Base-by-base conservation (phyloP, 2,888 invertebrate species). In the Opisthograptis luteolata region DNA sequence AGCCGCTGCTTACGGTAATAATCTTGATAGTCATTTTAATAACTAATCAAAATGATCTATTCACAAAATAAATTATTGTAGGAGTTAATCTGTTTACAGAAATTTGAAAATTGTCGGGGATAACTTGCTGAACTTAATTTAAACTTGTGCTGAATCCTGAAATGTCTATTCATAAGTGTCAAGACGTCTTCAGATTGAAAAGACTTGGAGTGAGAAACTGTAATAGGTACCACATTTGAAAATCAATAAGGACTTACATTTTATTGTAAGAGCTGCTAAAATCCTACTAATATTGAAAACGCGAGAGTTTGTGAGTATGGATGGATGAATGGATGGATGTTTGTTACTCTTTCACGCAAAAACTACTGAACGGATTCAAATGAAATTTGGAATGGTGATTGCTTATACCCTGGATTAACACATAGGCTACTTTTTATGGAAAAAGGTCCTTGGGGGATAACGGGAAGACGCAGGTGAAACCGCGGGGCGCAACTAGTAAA, bases 101-200 rank as follows among this genome's bases (percentile, higher is more conserved):
- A 28, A 19, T 36, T 40, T 9, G 47, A 43, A 63, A 43, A 41
- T 32, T 32, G 54, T 39, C 17, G 39, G 47, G 45, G 30, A 25
- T 45, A 37, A 39, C 40, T 50, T 57, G 12, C 14, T 25, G 40
- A 55, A 50, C 30, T 58, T 20, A 36, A 60, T 53, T 43, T 40
- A 34, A 52, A 44, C 32, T 59, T 64, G 47, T 34, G 40, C 37
- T 25, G 45, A 42, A 45, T 50, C 36, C 40, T 48, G 41, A 48
- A 60, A 57, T 42, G 42, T 31, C 31, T 12, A 28, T 53, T 19
- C 37, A 43, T 58, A 15, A 56, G 53, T 50, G 25, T 15, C 20
- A 35, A 44, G 45, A 55, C 41, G 32, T 36, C 24, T 14, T 31
- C 7, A 22, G 22, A n/a, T 22, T 22, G n/a, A 28, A 30, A 22